phyloP scores from a whole-genome alignment of 92 coral and sea anemone genomes.

The Porites cylindrica region DNA sequence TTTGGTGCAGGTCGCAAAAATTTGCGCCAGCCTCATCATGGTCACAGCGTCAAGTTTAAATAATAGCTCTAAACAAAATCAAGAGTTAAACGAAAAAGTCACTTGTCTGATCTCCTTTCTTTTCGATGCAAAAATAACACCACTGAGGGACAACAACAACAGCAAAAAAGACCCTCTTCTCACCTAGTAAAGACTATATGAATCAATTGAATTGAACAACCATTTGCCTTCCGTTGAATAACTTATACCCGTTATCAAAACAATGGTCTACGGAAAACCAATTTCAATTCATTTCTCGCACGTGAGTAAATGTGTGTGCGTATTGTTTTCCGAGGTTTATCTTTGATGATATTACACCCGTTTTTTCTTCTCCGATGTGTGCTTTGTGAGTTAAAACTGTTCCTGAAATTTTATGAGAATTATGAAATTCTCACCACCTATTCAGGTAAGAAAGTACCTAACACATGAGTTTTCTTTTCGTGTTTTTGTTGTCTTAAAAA shows the following conservation, averaged over 20 bases:
- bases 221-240: conserved; percentile 8
- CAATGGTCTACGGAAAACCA: conserved; percentile 11
- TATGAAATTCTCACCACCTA: too few relatives aligned
- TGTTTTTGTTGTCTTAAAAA: neutral
- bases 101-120: neutral
- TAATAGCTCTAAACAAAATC: too few relatives aligned
- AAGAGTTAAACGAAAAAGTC: neutral
- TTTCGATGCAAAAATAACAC: neutral
- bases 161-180: neutral
- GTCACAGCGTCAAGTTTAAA: too few relatives aligned
- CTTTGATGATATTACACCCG: neutral
- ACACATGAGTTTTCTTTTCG: neutral
- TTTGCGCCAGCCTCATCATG: too few relatives aligned
- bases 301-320: conserved; percentile 44
- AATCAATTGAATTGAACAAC: conserved; percentile 1
- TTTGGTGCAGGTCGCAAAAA: too few relatives aligned
- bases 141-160: too few relatives aligned
- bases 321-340: neutral
- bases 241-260: neutral
- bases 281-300: conserved; percentile 17
- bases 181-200: neutral
- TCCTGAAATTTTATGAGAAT: too few relatives aligned
- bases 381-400: neutral
- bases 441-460: too few relatives aligned
- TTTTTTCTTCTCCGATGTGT: neutral